Conservation (phyloP, 1,140 invertebrate species). For the Heliconius hewitsoni region DNA sequence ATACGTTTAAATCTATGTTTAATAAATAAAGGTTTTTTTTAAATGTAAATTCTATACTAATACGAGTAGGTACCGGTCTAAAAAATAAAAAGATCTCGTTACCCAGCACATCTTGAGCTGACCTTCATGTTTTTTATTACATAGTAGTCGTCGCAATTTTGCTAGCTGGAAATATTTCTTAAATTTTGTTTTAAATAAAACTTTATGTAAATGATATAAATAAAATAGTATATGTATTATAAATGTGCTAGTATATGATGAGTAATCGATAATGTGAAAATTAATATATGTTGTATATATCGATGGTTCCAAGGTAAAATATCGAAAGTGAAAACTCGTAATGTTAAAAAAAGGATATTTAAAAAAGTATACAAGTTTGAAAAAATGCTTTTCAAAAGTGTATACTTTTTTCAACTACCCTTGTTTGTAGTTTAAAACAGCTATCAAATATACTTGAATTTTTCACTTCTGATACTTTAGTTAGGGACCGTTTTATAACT, state of each 20-base stretch:
- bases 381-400: too few species aligned
- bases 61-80: background rate
- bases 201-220: background rate
- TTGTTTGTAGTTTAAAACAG: too few species aligned
- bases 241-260: background rate
- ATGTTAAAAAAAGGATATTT: too few species aligned
- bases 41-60: background rate
- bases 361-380: too few species aligned
- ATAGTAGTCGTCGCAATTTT: background rate
- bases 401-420: too few species aligned
- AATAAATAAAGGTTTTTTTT: background rate
- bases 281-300: background rate
- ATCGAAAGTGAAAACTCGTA: too few species aligned
- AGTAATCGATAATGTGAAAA: background rate
- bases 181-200: background rate
- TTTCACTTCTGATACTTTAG: too few species aligned
- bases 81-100: constrained; percentile 8
- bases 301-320: too few species aligned
- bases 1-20: background rate
- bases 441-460: too few species aligned
- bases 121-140: constrained; percentile 1
- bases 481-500: too few species aligned
- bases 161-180: background rate
- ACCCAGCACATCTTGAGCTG: constrained; percentile 9
- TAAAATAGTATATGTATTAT: background rate